Base-by-base conservation (phyloP, 2,888 invertebrate genomes). In the Chalcosyrphus nemorum region DNA sequence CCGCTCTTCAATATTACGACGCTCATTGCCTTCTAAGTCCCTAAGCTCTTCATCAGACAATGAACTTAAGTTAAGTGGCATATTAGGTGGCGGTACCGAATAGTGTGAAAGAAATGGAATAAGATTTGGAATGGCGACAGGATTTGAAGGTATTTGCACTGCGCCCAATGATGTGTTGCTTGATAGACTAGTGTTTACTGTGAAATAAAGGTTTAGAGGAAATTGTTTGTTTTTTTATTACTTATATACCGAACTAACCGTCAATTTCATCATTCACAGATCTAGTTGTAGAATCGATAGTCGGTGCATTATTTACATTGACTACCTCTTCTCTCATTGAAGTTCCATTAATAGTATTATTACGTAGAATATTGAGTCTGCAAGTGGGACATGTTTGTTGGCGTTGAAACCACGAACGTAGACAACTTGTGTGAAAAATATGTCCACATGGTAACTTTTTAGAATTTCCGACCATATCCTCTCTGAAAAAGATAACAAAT, bases 311-410 rank as follows among this genome's bases (percentile, higher is more conserved):
- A 21, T 88, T 88, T 0, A 56, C 86, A 5, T 77, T 66, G 3
- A 32, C 56, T 52, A n/a, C 56, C n/a, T 68, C 61, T 13, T 57
- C 86, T 4, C 91, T 87, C 1, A 88, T 88, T 54, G 88, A 88
- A 2, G 88, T 87, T n/a, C 88, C 86, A 86, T 89, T 89, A 17
- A 89, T 68, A 71, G 89, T 86, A n/a, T 90, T 92, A 66, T 93
- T 92, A 4, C 94, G 92, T 87, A 94, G 89, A 88, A 94, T 98
- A 92, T 99, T 98, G 86, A 98, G 93, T 11, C 99, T 94, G 91
- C 99, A 99, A 3, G 99, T 99, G 0, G 99, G 99, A 90, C 99
- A 99, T 3, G 99, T 99, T 92, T 99, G 99, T 91, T 99, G 99
- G 6, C 99, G 94, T 92, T 99, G 99, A 93, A 99, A 99, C 99